Percentiles rank a stretch among this genome's conserved stretches.
These are phyloP conservation scores for Bellardia bayeri DNA, from an alignment of 2,888 invertebrate genomes.

Conservation along the genomic window DNA sequence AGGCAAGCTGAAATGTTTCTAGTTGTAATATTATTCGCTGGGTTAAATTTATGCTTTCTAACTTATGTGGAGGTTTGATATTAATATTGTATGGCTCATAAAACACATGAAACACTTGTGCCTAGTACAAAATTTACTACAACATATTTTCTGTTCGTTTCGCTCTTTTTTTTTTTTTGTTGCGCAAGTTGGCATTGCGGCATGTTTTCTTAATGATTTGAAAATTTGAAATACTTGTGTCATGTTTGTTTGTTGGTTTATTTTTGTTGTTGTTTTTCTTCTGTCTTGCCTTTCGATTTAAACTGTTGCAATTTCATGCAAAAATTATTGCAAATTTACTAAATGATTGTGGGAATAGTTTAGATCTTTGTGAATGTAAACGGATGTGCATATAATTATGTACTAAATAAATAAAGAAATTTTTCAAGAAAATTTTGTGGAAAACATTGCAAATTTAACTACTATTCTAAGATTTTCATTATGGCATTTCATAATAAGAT, in stretches of 20 bases:
- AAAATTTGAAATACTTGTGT: slow-evolving; percentile 64
- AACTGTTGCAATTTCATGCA: slow-evolving; percentile 67
- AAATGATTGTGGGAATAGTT: slow-evolving; percentile 63
- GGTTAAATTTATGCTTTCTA: slow-evolving; percentile 30
- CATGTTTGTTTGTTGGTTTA: slow-evolving; percentile 27
- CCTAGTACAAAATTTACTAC: slow-evolving; percentile 14
- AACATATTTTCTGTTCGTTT: slow-evolving; percentile 32
- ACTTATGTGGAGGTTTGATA: slow-evolving; percentile 29
- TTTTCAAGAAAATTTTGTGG: not conserved
- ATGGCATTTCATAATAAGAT: no score
- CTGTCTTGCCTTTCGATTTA: slow-evolving; percentile 47
- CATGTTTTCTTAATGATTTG: slow-evolving; percentile 63
- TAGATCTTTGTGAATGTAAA: slow-evolving; percentile 4
- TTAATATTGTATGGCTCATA: slow-evolving; percentile 63
- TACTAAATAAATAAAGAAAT: slow-evolving; percentile 16
- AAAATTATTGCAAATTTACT: slow-evolving; percentile 66
- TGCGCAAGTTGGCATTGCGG: slow-evolving; percentile 37
- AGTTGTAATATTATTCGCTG: not conserved
- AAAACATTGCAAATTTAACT: not conserved
- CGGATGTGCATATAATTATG: slow-evolving; percentile 31
- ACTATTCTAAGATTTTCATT: no score
- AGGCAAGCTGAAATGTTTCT: not conserved
- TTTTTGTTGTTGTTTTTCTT: slow-evolving; percentile 26
- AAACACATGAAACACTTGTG: slow-evolving; percentile 65
- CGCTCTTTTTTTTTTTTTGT: slow-evolving; percentile 15